Evolutionary conservation across 53 echinoderm and acorn worm species (phyloP), one percentile per base, ranked within the genome.

Genomic region (Zoroaster sp.): DNA sequence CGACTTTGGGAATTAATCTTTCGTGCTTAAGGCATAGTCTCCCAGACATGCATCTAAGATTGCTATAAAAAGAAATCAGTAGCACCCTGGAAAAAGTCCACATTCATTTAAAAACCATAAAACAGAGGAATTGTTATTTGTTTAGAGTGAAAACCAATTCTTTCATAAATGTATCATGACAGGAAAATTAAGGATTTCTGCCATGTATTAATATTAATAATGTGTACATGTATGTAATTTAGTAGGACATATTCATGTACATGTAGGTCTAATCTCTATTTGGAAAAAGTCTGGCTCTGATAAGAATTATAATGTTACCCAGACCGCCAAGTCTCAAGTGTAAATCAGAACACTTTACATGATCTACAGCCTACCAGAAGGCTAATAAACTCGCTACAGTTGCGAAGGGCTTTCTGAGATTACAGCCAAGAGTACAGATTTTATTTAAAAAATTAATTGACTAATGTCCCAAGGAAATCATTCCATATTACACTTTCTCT

Each of bases 1-100:
- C 32, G 51, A 31, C 21, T 76, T 14, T 32, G 18, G 49, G 76
- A 76, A 76, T 76, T 76, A 76, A 76, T 76, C 76, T 76, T 76
- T 14, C 52, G 32, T 18, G 32, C 76, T 47, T 25, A 17, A 34
- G 76, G 76, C 49, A 46, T 20, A 10, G 35, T 15, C 32, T n/a
- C n/a, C n/a, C 15, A 17, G 32, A 47, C 21, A 31, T 45, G 5
- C 1, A 15, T 23, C 73, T 4, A 3, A 1, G 15, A 35, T 32
- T 1, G 15, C 51, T 11, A 76, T 46, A 59, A 59, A 53, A 59
- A 14, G n/a, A 54, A 59, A 59, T 59, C 63, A 59, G 9, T 21
- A 59, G 23, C 5, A 11, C 3, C 2, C 63, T 25, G 9, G 8
- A 28, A 59, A 28, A 11, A 59, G 8, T n/a, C 63, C 3, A 28